phyloP scores from a whole-genome alignment of 2,797 vertebrate species.

The Champsocephalus gunnari region DNA sequence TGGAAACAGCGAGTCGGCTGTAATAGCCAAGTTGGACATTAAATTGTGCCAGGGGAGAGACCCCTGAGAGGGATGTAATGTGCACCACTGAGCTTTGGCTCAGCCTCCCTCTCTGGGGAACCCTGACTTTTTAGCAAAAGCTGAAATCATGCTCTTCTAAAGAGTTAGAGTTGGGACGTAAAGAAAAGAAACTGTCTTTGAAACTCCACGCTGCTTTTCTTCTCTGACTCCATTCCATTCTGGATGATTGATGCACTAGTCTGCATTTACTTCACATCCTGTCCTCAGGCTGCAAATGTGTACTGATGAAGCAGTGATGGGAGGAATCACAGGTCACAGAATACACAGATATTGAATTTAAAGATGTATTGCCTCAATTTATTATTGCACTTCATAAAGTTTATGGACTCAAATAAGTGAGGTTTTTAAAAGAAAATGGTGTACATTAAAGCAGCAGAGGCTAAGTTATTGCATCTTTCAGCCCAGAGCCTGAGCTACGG shows the following conservation, averaged over 20 bases:
- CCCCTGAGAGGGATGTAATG: slow-evolving; percentile 70
- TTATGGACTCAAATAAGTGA: not conserved
- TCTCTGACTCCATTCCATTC: slow-evolving; percentile 9
- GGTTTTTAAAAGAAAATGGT: not conserved
- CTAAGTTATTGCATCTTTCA: not conserved
- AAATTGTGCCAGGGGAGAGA: slow-evolving; percentile 61
- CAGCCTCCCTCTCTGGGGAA: slow-evolving; percentile 23
- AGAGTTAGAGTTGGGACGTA: not conserved
- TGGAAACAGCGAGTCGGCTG: slow-evolving; percentile 58
- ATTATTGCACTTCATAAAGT: not conserved
- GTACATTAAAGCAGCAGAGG: not conserved
- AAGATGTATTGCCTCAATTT: slow-evolving; percentile 9
- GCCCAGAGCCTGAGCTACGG: not conserved
- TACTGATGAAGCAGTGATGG: slow-evolving; percentile 25
- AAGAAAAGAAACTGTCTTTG: not conserved
- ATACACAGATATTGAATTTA: slow-evolving; percentile 9
- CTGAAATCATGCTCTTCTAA: slow-evolving; percentile 33
- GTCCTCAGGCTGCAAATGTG: slow-evolving; percentile 37
- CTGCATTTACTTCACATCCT: slow-evolving; percentile 26
- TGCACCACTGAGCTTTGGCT: slow-evolving; percentile 71
- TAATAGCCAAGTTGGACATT: slow-evolving; percentile 71
- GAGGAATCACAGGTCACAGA: not conserved
- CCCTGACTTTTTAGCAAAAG: slow-evolving; percentile 32
- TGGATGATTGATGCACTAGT: slow-evolving; percentile 21
- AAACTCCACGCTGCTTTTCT: slow-evolving; percentile 14